Base-by-base conservation (phyloP, 1,140 invertebrate genomes). In the Gonatopus flavifemur region DNA sequence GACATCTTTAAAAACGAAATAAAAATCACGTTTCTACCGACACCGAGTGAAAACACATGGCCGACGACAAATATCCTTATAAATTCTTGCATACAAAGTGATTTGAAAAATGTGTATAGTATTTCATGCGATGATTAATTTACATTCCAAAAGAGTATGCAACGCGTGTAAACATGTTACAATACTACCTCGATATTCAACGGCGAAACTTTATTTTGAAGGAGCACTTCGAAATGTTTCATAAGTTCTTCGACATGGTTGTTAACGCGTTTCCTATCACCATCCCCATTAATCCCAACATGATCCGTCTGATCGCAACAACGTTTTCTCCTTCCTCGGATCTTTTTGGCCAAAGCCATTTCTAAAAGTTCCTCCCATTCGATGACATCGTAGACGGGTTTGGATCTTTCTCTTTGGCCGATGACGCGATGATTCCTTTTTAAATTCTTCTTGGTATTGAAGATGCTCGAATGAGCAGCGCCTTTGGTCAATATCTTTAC, bases 281-380 rank as follows among this genome's bases (percentile, higher is more conserved):
- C 49, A 33, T 52, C 24, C 7, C 32, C 39, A 7, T 12, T n/a
- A 36, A 8, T 13, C 13, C 40, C 33, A 2, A 43, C 24, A 15
- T 19, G 40, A n/a, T n/a, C n/a, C n/a, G n/a, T 9, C 22, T 21
- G 16, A 20, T 31, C 13, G 37, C 20, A 4, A 10, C 35, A 20
- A 44, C n/a, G 42, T 18, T 35, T 54, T 38, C 50, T 47, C 12
- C 43, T 52, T 37, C 49, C 13, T 25, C 49, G 51, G 32, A 59
- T 62, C 53, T 80, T 81, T 59, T 78, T 77, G 57, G 78, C 76
- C 30, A 82, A 62, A 20, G 82, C 80, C 54, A 82, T 72, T 49
- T 83, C 82, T 45, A 83, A 74, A 31, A 84, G 62, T 52, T 78
- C 75, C 25, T 76, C 71, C 82, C 82, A 84, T 8, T 80, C 76